phyloP scores from a whole-genome alignment of 2,888 invertebrate species.

The Arge pagana region DNA sequence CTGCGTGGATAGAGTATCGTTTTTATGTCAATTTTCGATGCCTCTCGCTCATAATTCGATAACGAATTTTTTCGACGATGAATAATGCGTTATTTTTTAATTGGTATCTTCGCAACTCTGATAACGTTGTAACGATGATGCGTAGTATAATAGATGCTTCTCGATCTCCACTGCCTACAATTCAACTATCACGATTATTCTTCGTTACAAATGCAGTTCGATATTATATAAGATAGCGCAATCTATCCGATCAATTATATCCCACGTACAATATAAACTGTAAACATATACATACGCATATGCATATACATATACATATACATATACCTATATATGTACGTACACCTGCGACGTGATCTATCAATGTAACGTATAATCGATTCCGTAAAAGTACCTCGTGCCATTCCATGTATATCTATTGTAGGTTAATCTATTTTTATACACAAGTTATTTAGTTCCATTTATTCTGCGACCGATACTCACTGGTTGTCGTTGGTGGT shows the following conservation, averaged over 20 bases:
- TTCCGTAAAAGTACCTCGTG: neutral
- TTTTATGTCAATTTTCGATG: too few relatives aligned
- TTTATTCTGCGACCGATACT: too few relatives aligned
- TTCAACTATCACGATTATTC: neutral
- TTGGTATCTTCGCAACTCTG: too few relatives aligned
- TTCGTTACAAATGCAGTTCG: constrained; percentile 9
- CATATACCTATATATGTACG: neutral
- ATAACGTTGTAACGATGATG: too few relatives aligned
- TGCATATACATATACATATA: neutral
- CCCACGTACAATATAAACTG: too few relatives aligned
- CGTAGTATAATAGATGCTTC: too few relatives aligned
- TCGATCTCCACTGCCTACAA: constrained; percentile 11
- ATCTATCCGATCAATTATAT: neutral
- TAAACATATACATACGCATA: neutral
- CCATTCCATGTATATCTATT: neutral
- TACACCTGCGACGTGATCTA: neutral
- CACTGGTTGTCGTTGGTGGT: too few relatives aligned
- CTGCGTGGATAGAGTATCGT: too few relatives aligned
- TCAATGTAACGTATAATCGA: constrained; percentile 2
- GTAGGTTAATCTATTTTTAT: constrained; percentile 17
- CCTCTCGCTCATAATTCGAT: too few relatives aligned
- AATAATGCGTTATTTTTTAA: too few relatives aligned
- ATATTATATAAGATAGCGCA: constrained; percentile 8
- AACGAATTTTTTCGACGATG: too few relatives aligned
- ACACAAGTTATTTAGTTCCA: constrained; percentile 14